phyloP scores from a whole-genome alignment of 2,113 vertebrate species.

The Bos javanicus region DNA sequence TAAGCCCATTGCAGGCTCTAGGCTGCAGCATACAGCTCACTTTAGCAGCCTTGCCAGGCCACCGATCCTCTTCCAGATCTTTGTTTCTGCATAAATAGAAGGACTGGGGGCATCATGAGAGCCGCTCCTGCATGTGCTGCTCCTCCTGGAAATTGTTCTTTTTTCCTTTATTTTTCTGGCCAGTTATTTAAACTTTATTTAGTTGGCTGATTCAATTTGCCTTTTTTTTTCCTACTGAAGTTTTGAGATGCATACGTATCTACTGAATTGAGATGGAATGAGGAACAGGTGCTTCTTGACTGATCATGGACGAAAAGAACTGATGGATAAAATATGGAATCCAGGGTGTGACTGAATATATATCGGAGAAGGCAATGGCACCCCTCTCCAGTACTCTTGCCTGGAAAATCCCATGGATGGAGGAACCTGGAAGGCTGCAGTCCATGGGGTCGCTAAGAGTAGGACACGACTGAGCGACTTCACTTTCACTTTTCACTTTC shows the following conservation, averaged over 20 bases:
- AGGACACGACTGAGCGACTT: too few relatives aligned
- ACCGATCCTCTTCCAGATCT: neutral
- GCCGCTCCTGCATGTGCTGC: neutral
- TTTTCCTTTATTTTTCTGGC: neutral
- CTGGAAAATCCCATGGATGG: too few relatives aligned
- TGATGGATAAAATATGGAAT: neutral
- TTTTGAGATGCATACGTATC: neutral
- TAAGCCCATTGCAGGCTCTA: neutral
- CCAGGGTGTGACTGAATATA: neutral
- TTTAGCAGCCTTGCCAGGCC: neutral
- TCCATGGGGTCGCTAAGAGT: too few relatives aligned
- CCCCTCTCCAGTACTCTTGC: too few relatives aligned
- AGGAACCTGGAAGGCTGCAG: too few relatives aligned
- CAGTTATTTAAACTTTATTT: neutral
- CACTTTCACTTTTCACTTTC: too few relatives aligned
- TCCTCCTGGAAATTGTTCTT: neutral
- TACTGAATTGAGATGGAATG: neutral
- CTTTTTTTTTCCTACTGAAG: neutral
- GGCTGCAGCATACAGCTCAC: neutral
- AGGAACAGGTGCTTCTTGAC: neutral
- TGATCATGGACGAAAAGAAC: neutral
- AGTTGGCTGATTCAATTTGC: neutral
- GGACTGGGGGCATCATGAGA: fast-evolving
- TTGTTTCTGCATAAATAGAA: neutral
- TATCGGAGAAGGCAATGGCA: neutral